These are phyloP conservation scores for Lates japonicus DNA, from an alignment of 2,797 vertebrate genomes.

Conservation along the genomic window DNA sequence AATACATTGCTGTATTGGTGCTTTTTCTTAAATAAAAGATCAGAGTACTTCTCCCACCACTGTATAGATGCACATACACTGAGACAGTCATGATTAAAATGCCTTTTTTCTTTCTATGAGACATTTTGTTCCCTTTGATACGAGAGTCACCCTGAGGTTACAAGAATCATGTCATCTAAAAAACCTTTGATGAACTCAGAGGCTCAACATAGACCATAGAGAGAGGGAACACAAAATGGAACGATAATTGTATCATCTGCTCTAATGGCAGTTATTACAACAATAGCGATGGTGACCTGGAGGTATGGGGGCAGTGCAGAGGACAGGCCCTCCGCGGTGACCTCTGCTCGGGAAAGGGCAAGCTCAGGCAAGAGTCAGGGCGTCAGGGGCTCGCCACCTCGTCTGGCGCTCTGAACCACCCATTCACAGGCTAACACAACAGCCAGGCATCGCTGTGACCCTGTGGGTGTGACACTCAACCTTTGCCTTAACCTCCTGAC, in stretches of 20 bases:
- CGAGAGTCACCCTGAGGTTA: slow-evolving; percentile 74
- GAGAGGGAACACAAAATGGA: slow-evolving; percentile 65
- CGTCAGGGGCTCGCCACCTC: slow-evolving; percentile 73
- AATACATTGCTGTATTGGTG: background rate
- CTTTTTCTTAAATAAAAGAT: background rate
- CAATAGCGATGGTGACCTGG: slow-evolving; percentile 76
- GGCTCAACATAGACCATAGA: slow-evolving; percentile 62
- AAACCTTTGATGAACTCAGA: slow-evolving; percentile 76
- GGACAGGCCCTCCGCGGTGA: slow-evolving; percentile 62
- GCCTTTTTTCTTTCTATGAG: background rate
- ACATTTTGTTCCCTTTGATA: slow-evolving; percentile 57
- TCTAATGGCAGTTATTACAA: slow-evolving; percentile 79
- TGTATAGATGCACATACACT: background rate
- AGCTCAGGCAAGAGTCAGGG: slow-evolving; percentile 78
- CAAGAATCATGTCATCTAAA: slow-evolving; percentile 55
- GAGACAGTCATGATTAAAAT: background rate
- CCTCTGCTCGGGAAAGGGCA: slow-evolving; percentile 79
- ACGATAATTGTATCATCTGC: slow-evolving; percentile 81
- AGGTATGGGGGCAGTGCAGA: slow-evolving; percentile 48
- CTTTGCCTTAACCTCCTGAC: slow-evolving; percentile 88
- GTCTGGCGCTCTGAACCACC: slow-evolving; percentile 81
- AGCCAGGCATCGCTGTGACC: slow-evolving; percentile 83
- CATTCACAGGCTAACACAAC: slow-evolving; percentile 85
- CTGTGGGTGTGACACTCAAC: slow-evolving; percentile 87
- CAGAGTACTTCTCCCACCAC: background rate